These are phyloP conservation scores for Sclerurus mexicanus DNA, from an alignment of 2,113 vertebrate genomes.

Conservation along the genomic window DNA sequence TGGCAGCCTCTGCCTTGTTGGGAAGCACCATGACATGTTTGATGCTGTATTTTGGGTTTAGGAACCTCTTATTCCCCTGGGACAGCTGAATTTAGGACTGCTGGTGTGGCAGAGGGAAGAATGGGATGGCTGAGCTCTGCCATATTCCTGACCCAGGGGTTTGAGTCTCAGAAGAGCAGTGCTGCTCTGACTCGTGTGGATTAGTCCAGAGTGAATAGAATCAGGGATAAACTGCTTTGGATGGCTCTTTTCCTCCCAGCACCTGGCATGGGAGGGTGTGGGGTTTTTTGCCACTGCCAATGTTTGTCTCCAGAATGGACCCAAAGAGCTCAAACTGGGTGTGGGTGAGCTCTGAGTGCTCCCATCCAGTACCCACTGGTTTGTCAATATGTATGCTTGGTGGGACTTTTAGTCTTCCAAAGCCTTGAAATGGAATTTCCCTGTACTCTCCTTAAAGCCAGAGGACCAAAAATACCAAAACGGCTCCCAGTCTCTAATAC, in stretches of 20 bases:
- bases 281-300: neutral
- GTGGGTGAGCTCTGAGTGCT: neutral
- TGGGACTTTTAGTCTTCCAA: neutral
- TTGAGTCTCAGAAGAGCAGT: neutral
- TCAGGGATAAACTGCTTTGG: neutral
- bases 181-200: neutral
- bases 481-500: neutral
- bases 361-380: neutral
- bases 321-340: neutral
- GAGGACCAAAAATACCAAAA: neutral
- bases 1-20: neutral
- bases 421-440: conserved; percentile 13
- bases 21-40: neutral
- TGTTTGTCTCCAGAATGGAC: neutral
- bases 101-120: neutral
- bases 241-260: neutral
- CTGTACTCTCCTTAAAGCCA: neutral
- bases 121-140: neutral
- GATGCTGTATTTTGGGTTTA: neutral
- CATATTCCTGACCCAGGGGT: neutral
- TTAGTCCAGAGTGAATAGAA: neutral
- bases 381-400: neutral
- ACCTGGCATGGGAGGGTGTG: neutral
- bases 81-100: neutral
- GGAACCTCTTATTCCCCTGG: neutral